phyloP scores from a whole-genome alignment of 2,113 vertebrate genomes.

The Smithornis capensis region DNA sequence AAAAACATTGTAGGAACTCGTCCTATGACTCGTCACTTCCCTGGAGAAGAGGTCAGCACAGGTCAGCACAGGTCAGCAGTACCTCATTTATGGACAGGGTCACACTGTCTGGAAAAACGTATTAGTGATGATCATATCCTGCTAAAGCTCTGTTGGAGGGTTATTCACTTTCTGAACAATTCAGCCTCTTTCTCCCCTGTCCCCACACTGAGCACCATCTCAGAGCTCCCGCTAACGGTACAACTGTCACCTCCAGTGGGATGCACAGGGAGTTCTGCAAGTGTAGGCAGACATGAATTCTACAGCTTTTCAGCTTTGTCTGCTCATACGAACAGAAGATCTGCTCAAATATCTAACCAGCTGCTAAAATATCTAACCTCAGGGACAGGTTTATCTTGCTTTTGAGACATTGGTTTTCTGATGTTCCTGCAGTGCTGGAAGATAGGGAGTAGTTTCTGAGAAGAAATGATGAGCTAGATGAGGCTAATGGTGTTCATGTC shows the following conservation, averaged over 20 bases:
- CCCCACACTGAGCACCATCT: background rate
- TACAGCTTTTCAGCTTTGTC: background rate
- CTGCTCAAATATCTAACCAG: background rate
- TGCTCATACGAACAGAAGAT: background rate
- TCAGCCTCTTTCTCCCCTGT: background rate
- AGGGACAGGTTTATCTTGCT: background rate
- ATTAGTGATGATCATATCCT: background rate
- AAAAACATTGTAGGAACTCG: background rate
- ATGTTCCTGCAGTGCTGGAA: background rate
- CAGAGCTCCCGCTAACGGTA: background rate
- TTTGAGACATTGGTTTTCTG: background rate
- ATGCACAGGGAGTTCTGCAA: background rate
- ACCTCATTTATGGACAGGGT: background rate
- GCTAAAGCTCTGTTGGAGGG: background rate
- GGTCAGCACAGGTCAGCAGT: background rate
- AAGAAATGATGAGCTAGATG: background rate
- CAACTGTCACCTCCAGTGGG: background rate
- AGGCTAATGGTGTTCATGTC: background rate
- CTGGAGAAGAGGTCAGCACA: background rate
- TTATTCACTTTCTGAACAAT: background rate
- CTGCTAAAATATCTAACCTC: background rate
- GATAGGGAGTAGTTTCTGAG: background rate
- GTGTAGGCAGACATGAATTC: too few species aligned
- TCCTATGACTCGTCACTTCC: background rate
- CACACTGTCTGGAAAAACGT: background rate